These are phyloP conservation scores for Trissolcus brochymenae DNA, from an alignment of 2,888 invertebrate genomes.

Conservation along the genomic window DNA sequence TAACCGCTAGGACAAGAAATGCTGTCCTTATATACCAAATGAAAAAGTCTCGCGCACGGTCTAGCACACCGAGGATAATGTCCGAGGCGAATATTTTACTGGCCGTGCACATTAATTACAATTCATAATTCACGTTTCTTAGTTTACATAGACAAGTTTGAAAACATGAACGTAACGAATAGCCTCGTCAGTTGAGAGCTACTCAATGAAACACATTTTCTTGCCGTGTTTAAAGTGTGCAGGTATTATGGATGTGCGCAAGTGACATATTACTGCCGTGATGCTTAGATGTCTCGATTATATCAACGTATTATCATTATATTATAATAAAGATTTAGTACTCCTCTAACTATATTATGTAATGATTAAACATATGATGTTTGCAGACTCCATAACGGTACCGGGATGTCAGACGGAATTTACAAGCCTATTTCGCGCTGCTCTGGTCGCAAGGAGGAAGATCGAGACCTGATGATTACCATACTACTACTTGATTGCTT, in stretches of 20 bases:
- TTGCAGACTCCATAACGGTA: slow-evolving; percentile 49
- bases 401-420: slow-evolving; percentile 40
- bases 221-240: too few relatives aligned
- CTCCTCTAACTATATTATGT: slow-evolving; percentile 28
- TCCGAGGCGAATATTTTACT: slow-evolving; percentile 18
- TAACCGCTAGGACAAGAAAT: slow-evolving; percentile 43
- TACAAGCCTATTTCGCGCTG: slow-evolving; percentile 39
- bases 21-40: slow-evolving; percentile 13
- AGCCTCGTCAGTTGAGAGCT: slow-evolving; percentile 10
- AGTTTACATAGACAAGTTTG: slow-evolving; percentile 8
- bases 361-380: slow-evolving; percentile 32
- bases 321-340: slow-evolving; percentile 20
- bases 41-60: slow-evolving; percentile 36
- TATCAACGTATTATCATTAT: slow-evolving; percentile 24
- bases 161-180: slow-evolving; percentile 6
- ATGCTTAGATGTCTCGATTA: background rate
- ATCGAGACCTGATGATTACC: slow-evolving; percentile 47
- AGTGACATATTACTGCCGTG: slow-evolving; percentile 10
- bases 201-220: background rate
- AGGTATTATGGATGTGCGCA: background rate
- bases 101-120: slow-evolving; percentile 27
- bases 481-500: slow-evolving; percentile 33
- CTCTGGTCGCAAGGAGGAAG: slow-evolving; percentile 39
- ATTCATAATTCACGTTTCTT: slow-evolving; percentile 23
- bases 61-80: slow-evolving; percentile 19